These are phyloP conservation scores for Molossus alvarezi DNA, from an alignment of 2,797 vertebrate species.

Conservation along the genomic window DNA sequence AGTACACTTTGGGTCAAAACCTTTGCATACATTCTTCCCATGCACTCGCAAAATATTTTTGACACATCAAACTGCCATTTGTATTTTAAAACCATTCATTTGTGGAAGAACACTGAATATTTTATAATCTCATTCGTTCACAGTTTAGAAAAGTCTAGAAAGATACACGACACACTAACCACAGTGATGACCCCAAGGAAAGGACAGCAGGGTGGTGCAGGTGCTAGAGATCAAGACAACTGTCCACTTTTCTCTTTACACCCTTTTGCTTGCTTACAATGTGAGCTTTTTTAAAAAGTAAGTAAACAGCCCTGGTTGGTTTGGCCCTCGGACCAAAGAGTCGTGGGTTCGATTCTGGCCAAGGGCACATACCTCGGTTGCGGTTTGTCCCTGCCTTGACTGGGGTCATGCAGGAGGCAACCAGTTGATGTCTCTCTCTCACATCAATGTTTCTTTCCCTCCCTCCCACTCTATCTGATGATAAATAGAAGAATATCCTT, in stretches of 20 bases:
- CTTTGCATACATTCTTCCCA: background rate
- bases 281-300: background rate
- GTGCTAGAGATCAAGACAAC: background rate
- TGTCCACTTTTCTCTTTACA: background rate
- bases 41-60: background rate
- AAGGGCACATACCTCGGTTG: too few relatives aligned
- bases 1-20: background rate
- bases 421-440: too few relatives aligned
- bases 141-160: slow-evolving; percentile 26
- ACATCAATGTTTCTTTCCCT: too few relatives aligned
- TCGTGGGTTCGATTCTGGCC: too few relatives aligned
- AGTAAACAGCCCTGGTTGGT: too few relatives aligned
- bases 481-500: too few relatives aligned
- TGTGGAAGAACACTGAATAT: background rate
- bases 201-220: rapidly evolving
- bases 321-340: too few relatives aligned
- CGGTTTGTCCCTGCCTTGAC: too few relatives aligned
- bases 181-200: background rate
- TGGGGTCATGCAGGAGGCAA: too few relatives aligned
- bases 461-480: too few relatives aligned
- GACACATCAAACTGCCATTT: slow-evolving; percentile 17
- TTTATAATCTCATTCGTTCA: slow-evolving; percentile 22
- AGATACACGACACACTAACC: background rate
- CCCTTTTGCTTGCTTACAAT: background rate
- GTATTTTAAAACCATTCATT: slow-evolving; percentile 21